phyloP scores from a whole-genome alignment of 2,888 invertebrate species.

The Acronicta aceris region DNA sequence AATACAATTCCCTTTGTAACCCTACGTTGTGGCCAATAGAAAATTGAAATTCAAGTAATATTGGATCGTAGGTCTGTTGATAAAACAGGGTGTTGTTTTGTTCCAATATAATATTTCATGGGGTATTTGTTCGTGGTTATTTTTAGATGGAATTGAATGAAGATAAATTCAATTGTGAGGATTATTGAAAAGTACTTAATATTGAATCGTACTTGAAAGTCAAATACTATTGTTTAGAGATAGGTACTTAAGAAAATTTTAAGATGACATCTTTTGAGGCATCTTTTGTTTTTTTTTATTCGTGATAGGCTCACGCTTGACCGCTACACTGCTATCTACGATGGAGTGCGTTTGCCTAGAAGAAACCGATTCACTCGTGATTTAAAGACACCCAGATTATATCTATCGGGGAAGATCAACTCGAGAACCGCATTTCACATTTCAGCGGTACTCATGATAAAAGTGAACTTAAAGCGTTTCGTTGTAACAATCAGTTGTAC shows the following conservation, averaged over 20 bases:
- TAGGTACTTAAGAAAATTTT: not conserved
- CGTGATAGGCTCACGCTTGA: too few species aligned
- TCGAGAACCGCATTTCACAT: too few species aligned
- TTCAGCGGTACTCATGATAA: too few species aligned
- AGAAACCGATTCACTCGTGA: too few species aligned
- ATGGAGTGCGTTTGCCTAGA: too few species aligned
- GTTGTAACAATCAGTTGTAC: too few species aligned
- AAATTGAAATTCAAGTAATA: conserved; percentile 60
- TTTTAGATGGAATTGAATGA: conserved; percentile 5
- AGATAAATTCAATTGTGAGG: not conserved
- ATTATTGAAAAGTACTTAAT: not conserved
- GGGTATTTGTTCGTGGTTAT: conserved; percentile 22
- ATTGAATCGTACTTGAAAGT: not conserved
- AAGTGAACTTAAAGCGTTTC: too few species aligned
- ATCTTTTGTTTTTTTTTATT: too few species aligned
- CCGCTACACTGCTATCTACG: too few species aligned
- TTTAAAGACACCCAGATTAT: too few species aligned
- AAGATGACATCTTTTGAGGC: too few species aligned
- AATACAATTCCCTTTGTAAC: conserved; percentile 51
- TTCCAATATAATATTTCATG: conserved; percentile 24
- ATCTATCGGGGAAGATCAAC: too few species aligned
- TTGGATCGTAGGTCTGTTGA: conserved; percentile 43
- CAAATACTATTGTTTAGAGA: not conserved
- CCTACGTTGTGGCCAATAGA: conserved; percentile 30
- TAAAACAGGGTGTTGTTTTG: conserved; percentile 41